phyloP scores from a whole-genome alignment of 1,140 invertebrate genomes.

The Dryas iulia region DNA sequence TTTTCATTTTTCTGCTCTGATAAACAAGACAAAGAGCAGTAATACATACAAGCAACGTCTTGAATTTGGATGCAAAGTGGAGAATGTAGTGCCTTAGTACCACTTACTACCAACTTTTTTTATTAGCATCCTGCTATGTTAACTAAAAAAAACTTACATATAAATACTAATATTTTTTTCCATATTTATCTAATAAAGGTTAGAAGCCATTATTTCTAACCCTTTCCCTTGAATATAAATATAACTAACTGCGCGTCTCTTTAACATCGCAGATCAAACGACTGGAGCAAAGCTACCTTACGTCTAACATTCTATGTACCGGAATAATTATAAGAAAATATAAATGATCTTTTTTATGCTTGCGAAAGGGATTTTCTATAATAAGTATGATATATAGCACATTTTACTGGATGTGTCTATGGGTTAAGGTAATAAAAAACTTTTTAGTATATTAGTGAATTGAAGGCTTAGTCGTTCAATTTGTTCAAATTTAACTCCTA shows the following conservation, averaged over 20 bases:
- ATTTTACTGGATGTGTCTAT: constrained; percentile 18
- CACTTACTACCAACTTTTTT: too few species aligned
- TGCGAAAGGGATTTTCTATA: background rate
- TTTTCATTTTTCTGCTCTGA: too few species aligned
- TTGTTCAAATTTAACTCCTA: too few species aligned
- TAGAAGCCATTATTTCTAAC: constrained; percentile 14
- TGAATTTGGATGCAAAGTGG: too few species aligned
- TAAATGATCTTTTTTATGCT: constrained; percentile 17
- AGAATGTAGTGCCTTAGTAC: too few species aligned
- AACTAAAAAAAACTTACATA: too few species aligned
- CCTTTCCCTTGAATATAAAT: constrained; percentile 14
- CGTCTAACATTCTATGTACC: constrained; percentile 2
- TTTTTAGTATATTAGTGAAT: too few species aligned
- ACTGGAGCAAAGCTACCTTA: constrained; percentile 8
- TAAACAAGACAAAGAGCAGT: too few species aligned
- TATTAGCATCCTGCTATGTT: too few species aligned
- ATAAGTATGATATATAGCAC: constrained; percentile 3
- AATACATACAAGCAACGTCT: too few species aligned
- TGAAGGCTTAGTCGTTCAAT: too few species aligned
- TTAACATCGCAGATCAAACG: background rate
- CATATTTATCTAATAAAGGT: background rate
- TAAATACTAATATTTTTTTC: background rate
- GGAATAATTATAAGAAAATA: constrained; percentile 14
- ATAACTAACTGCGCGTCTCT: background rate
- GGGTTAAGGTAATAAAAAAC: too few species aligned